A percentile compares a stretch with the other conserved stretches of the same genome.
Conservation (phyloP, 2,797 vertebrate species). For the Sciurus carolinensis region DNA sequence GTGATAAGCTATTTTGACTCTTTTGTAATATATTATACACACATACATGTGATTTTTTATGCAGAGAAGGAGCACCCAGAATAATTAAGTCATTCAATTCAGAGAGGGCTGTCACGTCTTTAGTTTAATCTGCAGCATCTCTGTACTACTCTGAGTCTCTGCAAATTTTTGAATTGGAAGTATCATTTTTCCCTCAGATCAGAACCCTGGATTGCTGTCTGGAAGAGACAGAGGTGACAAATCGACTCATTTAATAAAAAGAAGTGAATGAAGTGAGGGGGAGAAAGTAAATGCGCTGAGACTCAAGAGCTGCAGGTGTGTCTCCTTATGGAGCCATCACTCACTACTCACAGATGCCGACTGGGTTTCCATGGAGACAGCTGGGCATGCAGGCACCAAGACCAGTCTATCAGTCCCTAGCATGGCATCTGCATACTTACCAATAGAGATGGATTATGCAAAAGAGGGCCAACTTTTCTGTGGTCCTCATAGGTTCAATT, state of each 20-base stretch:
- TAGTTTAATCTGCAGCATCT: constrained; percentile 48
- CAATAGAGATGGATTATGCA: background rate
- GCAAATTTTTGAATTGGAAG: constrained; percentile 66
- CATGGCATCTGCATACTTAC: background rate
- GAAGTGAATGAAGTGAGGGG: constrained; percentile 12
- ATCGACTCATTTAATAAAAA: constrained; percentile 69
- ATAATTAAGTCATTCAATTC: constrained; percentile 62
- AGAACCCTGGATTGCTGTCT: constrained; percentile 63
- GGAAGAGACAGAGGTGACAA: constrained; percentile 79
- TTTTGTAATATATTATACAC: too few relatives aligned
- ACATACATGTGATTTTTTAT: background rate
- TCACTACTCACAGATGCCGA: background rate
- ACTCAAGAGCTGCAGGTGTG: constrained; percentile 6
- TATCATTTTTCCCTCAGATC: constrained; percentile 27
- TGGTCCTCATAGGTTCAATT: constrained; percentile 9
- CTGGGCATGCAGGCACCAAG: background rate
- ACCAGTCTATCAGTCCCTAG: background rate
- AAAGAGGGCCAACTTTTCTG: background rate
- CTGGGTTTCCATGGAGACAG: constrained; percentile 79
- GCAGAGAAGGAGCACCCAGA: background rate
- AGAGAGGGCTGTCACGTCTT: background rate
- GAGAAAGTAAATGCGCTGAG: background rate
- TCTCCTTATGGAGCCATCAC: background rate
- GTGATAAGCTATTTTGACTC: too few relatives aligned
- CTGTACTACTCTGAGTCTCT: background rate